Percentiles rank a stretch among this genome's conserved stretches.
These are phyloP conservation scores for Drosophila punjabiensis DNA, from an alignment of 1,140 invertebrate genomes.

Conservation along the genomic window DNA sequence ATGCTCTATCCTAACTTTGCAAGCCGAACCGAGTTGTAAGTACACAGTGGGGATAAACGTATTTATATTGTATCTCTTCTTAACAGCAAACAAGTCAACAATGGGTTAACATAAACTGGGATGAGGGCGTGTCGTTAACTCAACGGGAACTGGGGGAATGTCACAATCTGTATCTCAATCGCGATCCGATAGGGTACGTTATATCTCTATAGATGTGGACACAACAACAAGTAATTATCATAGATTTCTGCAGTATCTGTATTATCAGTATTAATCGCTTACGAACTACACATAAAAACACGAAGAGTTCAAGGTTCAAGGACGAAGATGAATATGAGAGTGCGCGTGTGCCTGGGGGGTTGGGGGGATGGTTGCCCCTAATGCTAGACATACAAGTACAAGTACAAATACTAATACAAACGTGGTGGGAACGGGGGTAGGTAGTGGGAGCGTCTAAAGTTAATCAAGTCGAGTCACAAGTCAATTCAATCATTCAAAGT, in stretches of 20 bases:
- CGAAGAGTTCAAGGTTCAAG: conserved; percentile 32
- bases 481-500: conserved; percentile 46
- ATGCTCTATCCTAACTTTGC: conserved; percentile 60
- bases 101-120: conserved; percentile 54
- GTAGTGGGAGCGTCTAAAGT: conserved; percentile 33
- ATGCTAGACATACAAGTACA: conserved; percentile 44
- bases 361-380: conserved; percentile 27
- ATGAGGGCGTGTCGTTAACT: conserved; percentile 50
- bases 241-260: conserved; percentile 8
- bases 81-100: conserved; percentile 63
- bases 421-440: conserved; percentile 14
- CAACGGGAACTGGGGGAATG: conserved; percentile 22
- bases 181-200: conserved; percentile 24
- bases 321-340: conserved; percentile 24
- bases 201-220: conserved; percentile 60
- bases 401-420: conserved; percentile 38
- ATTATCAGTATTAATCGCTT: conserved; percentile 28
- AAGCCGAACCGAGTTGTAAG: conserved; percentile 62
- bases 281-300: conserved; percentile 55
- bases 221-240: conserved; percentile 71
- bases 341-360: conserved; percentile 14
- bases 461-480: conserved; percentile 49
- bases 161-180: conserved; percentile 14
- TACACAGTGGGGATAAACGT: conserved; percentile 44
- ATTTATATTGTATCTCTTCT: conserved; percentile 23